Conservation (phyloP, 2,113 vertebrate genomes). For the Psephotus haematonotus region DNA sequence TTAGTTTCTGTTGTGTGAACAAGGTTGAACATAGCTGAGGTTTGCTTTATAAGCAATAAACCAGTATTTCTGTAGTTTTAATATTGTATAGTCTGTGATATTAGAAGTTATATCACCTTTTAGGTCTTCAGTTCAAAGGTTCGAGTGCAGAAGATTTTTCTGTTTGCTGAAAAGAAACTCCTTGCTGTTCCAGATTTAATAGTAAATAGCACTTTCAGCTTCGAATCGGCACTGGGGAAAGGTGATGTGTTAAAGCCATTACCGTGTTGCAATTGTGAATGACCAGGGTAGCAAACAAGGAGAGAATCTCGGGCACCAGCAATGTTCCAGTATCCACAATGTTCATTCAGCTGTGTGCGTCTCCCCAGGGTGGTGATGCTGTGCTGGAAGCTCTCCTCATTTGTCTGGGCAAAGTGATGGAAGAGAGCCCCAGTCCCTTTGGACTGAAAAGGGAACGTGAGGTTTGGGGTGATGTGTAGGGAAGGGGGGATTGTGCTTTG, state of each 20-base stretch:
- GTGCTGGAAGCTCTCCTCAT: neutral
- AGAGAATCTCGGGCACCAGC: neutral
- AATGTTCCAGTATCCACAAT: neutral
- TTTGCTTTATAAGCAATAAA: neutral
- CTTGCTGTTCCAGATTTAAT: neutral
- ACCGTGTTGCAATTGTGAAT: neutral
- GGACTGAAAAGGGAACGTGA: fast-evolving
- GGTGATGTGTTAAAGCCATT: neutral
- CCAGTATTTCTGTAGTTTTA: neutral
- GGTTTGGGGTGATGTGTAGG: fast-evolving
- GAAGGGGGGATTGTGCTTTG: neutral
- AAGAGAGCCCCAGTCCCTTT: neutral
- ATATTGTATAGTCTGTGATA: neutral
- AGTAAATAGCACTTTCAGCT: neutral
- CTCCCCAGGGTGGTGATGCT: neutral
- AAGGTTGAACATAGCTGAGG: neutral
- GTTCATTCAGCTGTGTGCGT: neutral
- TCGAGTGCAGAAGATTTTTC: neutral
- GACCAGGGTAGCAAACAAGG: neutral
- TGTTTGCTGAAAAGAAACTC: neutral
- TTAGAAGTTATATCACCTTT: neutral
- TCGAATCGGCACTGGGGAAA: neutral
- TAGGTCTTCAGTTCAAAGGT: neutral
- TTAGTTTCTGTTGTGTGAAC: neutral
- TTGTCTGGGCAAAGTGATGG: neutral